Evolutionary conservation across 2,797 vertebrate genomes (phyloP), one percentile per base, ranked within the genome.

Genomic region (Amphiprion clarkii): DNA sequence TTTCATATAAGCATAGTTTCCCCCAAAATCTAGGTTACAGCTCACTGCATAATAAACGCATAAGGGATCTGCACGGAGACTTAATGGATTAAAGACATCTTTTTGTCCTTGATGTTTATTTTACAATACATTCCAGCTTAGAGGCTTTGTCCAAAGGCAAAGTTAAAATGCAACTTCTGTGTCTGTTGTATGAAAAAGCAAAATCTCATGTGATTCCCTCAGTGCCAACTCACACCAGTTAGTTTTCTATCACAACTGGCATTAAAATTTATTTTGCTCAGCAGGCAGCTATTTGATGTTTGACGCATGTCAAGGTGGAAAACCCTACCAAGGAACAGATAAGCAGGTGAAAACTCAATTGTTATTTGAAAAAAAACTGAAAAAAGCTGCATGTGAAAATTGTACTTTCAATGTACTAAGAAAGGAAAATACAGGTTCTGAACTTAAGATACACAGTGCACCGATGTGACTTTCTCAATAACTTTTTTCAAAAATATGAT

Each of bases 31-130:
- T 79, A 52, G 81, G 74, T 86, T 87, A 81, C 27, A 73, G 58
- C 81, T 77, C 40, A 48, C 56, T 73, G 71, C 53, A 76, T 60
- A 81, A 82, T 78, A 64, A 71, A 90, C 82, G 58, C 71, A 66
- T 39, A 55, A 60, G 33, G 16, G 67, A 68, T 87, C 71, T 84
- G 66, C 66, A 36, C 78, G 64, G 69, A 79, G 70, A 71, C 63
- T 87, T 64, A 48, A 48, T 57, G 62, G 67, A 79, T 88, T 78
- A 68, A 83, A 85, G 63, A 58, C 42, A 46, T 79, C 25, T 80
- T 59, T 86, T 87, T 84, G 71, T 78, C 81, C 78, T 88, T 83
- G 76, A 79, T 87, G 75, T 87, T 88, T 75, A 74, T 85, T 85
- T 84, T 71, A 83, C 42, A 44, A 29, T 48, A 31, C 66, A 51